phyloP scores from a whole-genome alignment of 2,113 vertebrate species.

The Gadus chalcogrammus region DNA sequence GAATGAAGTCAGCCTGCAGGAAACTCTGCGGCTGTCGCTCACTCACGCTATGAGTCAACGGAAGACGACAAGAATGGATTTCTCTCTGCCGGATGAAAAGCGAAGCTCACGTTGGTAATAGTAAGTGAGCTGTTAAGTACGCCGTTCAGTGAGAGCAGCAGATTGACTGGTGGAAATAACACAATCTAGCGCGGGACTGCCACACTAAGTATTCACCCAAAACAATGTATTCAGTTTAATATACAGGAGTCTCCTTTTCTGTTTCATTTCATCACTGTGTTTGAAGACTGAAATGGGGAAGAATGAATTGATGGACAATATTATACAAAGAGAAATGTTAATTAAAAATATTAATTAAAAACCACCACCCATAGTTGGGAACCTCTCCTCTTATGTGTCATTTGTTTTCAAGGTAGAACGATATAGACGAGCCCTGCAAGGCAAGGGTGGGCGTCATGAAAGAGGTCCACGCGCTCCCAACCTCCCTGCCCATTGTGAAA shows the following conservation, averaged over 20 bases:
- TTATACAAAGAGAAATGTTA: no score
- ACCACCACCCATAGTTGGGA: no score
- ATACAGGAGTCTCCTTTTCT: no score
- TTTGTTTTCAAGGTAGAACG: not conserved
- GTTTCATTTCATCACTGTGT: no score
- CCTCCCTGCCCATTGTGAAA: constrained; percentile 36
- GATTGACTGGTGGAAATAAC: not conserved
- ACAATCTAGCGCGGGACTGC: not conserved
- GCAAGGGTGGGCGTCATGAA: constrained; percentile 17
- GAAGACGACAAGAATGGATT: constrained; percentile 7
- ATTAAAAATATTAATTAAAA: no score
- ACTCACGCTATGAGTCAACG: constrained; percentile 10
- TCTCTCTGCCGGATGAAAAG: not conserved
- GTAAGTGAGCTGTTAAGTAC: not conserved
- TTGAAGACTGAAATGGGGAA: no score
- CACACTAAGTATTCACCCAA: no score
- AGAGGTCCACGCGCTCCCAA: constrained; percentile 21
- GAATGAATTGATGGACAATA: no score
- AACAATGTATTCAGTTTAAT: no score
- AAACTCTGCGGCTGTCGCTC: constrained; percentile 13
- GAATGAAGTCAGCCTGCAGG: constrained; percentile 5
- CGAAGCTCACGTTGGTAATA: constrained; percentile 6
- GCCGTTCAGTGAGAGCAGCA: no score
- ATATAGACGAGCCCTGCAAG: constrained; percentile 17
- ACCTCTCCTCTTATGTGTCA: not conserved